These are phyloP conservation scores for Hyperopisus bebe DNA, from an alignment of 2,113 vertebrate species.

Conservation along the genomic window DNA sequence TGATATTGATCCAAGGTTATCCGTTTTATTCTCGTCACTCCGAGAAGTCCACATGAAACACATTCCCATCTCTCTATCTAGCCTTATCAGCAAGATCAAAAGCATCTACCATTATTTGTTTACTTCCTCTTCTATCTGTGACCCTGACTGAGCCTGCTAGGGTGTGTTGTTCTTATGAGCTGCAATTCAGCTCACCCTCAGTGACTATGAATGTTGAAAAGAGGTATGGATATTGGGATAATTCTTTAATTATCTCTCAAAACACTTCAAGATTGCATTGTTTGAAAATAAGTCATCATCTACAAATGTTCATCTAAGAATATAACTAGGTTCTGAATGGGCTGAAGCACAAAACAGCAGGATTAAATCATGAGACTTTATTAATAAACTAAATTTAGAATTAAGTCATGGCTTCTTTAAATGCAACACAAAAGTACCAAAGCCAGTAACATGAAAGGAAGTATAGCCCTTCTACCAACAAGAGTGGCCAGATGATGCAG, in stretches of 20 bases:
- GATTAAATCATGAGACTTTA: neutral
- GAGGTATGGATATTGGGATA: neutral
- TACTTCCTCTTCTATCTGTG: neutral
- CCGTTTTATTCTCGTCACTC: neutral
- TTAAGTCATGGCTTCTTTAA: neutral
- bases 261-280: neutral
- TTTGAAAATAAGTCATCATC: neutral
- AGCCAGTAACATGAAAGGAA: neutral
- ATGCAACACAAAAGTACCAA: neutral
- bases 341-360: neutral
- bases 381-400: neutral
- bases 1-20: neutral
- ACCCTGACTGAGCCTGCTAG: neutral
- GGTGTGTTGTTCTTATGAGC: neutral
- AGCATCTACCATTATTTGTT: neutral
- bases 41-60: neutral
- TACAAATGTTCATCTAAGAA: neutral
- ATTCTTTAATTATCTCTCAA: neutral
- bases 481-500: neutral
- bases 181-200: neutral
- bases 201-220: neutral
- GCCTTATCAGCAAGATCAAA: neutral
- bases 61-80: neutral
- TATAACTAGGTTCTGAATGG: neutral
- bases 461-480: neutral